phyloP scores from a whole-genome alignment of 2,888 invertebrate species.

The Dicyrtoma fusca region DNA sequence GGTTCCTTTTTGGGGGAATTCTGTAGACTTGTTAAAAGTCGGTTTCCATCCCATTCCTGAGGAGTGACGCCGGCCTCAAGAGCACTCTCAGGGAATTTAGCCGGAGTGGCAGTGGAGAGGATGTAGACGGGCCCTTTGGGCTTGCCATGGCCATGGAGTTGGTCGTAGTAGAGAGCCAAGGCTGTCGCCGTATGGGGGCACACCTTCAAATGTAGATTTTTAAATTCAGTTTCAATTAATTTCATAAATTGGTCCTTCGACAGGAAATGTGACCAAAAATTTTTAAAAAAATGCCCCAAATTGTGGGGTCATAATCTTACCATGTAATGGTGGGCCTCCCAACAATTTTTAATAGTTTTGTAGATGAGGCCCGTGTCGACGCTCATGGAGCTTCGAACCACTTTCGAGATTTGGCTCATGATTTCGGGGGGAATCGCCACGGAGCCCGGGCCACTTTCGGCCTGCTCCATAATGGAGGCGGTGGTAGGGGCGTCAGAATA shows the following conservation, averaged over 20 bases:
- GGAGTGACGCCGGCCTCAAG: constrained; percentile 58
- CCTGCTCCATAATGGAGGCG: constrained; percentile 55
- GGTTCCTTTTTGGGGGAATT: constrained; percentile 19
- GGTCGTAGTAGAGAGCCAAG: constrained; percentile 57
- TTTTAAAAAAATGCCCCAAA: too few relatives aligned
- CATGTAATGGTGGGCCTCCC: constrained; percentile 59
- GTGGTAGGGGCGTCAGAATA: constrained; percentile 57
- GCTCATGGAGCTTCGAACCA: constrained; percentile 48
- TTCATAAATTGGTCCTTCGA: too few relatives aligned
- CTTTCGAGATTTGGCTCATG: constrained; percentile 55
- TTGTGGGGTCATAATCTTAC: constrained; percentile 40
- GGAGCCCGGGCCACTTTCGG: background rate
- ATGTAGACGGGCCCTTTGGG: constrained; percentile 50
- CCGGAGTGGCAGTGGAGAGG: constrained; percentile 61
- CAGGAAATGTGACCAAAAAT: too few relatives aligned
- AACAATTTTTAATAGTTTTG: constrained; percentile 59
- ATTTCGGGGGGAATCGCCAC: constrained; percentile 47
- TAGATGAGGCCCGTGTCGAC: constrained; percentile 58
- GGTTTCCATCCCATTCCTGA: constrained; percentile 34
- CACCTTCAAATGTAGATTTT: too few relatives aligned
- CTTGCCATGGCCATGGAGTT: background rate
- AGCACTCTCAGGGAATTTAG: constrained; percentile 60
- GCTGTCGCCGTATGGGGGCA: constrained; percentile 62
- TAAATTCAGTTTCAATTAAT: too few relatives aligned
- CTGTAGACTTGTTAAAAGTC: constrained; percentile 30